Evolutionary conservation across 2,888 invertebrate genomes (phyloP), one percentile per base, ranked within the genome.

Genomic region (Drosophila basisetae): DNA sequence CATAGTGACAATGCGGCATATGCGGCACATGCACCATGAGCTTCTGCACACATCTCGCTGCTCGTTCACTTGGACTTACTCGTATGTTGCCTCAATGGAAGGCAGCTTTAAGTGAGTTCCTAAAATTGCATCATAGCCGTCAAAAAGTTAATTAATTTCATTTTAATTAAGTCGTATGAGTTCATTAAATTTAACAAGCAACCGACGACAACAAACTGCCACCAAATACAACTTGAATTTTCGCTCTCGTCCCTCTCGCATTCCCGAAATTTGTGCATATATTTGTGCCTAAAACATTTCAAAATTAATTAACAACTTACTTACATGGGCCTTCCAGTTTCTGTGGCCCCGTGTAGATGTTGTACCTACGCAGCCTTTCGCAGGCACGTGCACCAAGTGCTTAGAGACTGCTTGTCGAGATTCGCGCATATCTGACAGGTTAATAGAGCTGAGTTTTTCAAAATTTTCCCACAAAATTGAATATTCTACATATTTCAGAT

Each of bases 301-400:
- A 64, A 83, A 86, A 81, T 86, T 86, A 89, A 89, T 84, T 78
- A 83, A 80, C 83, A 83, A 76, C 71, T 78, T 76, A 89, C 81
- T 83, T 83, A 72, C 73, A 72, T 78, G 73, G 82, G 53, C 64
- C 59, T 72, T 53, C 59, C 39, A 53, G 47, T 68, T 64, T 47
- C 65, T 39, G 39, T 54, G 53, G 47, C 33, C 22, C 35, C 30
- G 18, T 37, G 28, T 10, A 28, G 31, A 35, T 59, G 47, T 25
- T 63, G 33, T 56, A 4, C 22, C 37, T 18, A 18, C 2, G 59
- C 39, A 52, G 35, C 62, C 64, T 43, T 59, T 68, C 31, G 53
- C 47, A 61, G 63, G 7, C 47, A 62, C 33, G 25, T 47, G 25
- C 60, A 18, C 5, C 7, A 31, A 9, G 5, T 30, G 33, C 39